Conservation (phyloP, 92 coral and sea anemone genomes). For the Porites rus region DNA sequence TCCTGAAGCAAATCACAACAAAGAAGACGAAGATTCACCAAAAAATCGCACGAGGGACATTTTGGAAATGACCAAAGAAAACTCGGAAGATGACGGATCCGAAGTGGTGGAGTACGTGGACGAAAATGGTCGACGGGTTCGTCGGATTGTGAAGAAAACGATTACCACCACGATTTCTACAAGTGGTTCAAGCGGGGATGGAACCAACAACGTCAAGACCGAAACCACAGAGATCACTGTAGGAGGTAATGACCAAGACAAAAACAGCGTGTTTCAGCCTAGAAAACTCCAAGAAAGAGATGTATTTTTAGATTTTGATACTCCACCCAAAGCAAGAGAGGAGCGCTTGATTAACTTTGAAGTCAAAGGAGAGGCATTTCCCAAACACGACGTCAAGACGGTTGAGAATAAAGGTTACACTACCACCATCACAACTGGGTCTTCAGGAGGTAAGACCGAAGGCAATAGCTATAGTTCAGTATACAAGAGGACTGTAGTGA, state of each 20-base stretch:
- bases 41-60: slow-evolving; percentile 13
- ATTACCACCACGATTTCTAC: slow-evolving; percentile 23
- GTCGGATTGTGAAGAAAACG: slow-evolving; percentile 29
- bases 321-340: not conserved
- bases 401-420: slow-evolving; percentile 4
- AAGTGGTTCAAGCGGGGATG: not conserved
- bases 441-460: not conserved
- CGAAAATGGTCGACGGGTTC: slow-evolving; percentile 30
- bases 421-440: slow-evolving; percentile 23
- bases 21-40: slow-evolving; percentile 18
- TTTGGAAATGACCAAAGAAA: not conserved
- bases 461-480: slow-evolving; percentile 12
- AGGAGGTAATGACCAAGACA: not conserved
- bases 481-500: slow-evolving; percentile 29
- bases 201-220: not conserved
- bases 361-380: not conserved
- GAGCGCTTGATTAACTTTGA: slow-evolving; percentile 1
- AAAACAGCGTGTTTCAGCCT: not conserved
- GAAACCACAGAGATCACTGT: slow-evolving; percentile 10
- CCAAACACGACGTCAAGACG: slow-evolving; percentile 1
- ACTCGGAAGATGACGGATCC: not conserved
- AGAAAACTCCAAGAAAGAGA: slow-evolving; percentile 8
- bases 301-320: slow-evolving; percentile 15
- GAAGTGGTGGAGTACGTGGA: slow-evolving; percentile 51
- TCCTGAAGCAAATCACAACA: slow-evolving; percentile 6